Evolutionary conservation across 2,888 invertebrate species (phyloP).

Genomic region (Rhodophaea formosa): DNA sequence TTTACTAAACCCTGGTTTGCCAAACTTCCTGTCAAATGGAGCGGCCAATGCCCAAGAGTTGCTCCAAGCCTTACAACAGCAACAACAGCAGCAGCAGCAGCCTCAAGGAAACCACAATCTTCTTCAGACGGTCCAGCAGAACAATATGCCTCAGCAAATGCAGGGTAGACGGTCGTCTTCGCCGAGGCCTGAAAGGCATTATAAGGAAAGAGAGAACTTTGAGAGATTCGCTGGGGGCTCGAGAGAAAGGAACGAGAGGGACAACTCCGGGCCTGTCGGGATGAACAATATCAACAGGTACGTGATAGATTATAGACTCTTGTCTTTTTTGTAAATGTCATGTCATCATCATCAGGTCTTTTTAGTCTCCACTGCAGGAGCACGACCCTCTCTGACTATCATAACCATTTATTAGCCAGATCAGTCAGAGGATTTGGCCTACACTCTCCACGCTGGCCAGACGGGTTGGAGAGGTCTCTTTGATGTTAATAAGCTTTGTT

Average conservation of each 20-base stretch:
- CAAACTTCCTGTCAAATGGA: slow-evolving; percentile 87
- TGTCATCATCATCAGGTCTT: too few relatives aligned
- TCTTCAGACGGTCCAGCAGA: slow-evolving; percentile 74
- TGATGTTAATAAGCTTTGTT: too few relatives aligned
- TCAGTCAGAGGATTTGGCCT: too few relatives aligned
- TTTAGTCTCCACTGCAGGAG: too few relatives aligned
- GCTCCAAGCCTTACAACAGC: slow-evolving; percentile 86
- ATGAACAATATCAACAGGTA: slow-evolving; percentile 86
- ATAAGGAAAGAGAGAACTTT: slow-evolving; percentile 74
- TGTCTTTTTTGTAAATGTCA: neutral
- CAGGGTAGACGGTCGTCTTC: slow-evolving; percentile 74
- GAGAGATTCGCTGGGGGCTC: slow-evolving; percentile 70
- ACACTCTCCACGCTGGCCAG: too few relatives aligned
- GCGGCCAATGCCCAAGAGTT: slow-evolving; percentile 86
- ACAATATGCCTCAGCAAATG: slow-evolving; percentile 73
- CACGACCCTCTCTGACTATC: too few relatives aligned
- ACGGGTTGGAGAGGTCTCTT: too few relatives aligned
- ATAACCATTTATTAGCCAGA: too few relatives aligned
- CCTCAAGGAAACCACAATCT: slow-evolving; percentile 76
- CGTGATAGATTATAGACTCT: slow-evolving; percentile 37
- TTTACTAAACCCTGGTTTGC: slow-evolving; percentile 85
- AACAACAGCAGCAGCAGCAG: slow-evolving; percentile 32
- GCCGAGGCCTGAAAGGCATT: slow-evolving; percentile 70
- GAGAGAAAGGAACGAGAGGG: slow-evolving; percentile 76
- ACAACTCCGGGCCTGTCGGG: slow-evolving; percentile 79